phyloP scores from a whole-genome alignment of 2,113 vertebrate species.

The Upupa epops region DNA sequence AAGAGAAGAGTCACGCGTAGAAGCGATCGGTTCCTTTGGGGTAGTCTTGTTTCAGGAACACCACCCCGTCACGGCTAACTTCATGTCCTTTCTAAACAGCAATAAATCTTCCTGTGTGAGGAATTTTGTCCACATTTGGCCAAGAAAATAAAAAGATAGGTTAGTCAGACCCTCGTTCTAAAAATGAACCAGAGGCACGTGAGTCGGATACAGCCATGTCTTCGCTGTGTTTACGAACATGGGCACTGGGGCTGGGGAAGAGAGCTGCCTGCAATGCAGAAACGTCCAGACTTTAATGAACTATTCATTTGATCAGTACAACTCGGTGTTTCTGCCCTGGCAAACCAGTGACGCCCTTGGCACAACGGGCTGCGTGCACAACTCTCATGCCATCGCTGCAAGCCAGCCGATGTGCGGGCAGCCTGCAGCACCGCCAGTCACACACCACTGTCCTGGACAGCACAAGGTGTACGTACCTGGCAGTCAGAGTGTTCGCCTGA shows the following conservation, averaged over 20 bases:
- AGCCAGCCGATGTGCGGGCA: neutral
- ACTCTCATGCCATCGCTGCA: neutral
- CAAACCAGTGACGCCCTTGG: neutral
- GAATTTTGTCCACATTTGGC: neutral
- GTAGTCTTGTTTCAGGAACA: conserved; percentile 33
- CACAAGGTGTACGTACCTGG: neutral
- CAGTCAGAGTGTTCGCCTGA: neutral
- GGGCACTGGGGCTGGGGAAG: neutral
- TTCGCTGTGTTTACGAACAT: conserved; percentile 3
- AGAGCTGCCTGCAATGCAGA: neutral
- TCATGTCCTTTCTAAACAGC: neutral
- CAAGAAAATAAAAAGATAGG: neutral
- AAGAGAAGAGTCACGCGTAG: neutral
- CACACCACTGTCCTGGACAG: neutral
- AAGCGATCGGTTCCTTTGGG: neutral
- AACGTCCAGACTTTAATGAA: neutral
- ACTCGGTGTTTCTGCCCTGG: neutral
- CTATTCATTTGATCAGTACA: neutral
- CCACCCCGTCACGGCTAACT: neutral
- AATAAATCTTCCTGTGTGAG: neutral
- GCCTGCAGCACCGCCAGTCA: no score
- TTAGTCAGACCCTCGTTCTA: neutral
- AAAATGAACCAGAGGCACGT: conserved; percentile 10
- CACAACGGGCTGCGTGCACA: neutral
- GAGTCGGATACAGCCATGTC: neutral